Evolutionary conservation across 2,113 vertebrate genomes (phyloP), one percentile per base, ranked within the genome.

Genomic region (Alligator sinensis): DNA sequence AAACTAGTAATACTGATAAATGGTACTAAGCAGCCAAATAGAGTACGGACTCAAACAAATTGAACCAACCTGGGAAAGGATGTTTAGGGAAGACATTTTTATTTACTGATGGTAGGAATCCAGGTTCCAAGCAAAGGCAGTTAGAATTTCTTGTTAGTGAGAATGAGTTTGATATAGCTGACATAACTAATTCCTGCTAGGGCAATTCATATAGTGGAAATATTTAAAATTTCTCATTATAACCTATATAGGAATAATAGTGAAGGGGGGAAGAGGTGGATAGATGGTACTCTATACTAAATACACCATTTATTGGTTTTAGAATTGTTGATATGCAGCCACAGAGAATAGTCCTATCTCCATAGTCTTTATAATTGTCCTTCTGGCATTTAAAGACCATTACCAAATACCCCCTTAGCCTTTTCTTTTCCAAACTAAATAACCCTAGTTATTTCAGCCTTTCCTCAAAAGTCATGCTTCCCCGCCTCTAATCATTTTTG

Each of bases 251-350:
- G 58, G 78, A 88, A 92, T 78, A 62, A 34, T 1, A 70, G 66
- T 30, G 30, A 30, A 70, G 47, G 80, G 55, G 57, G 61, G 72
- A 91, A 86, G 86, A 93, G 58, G 14, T 77, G 83, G 70, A 66
- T 47, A 70, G 85, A 34, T 79, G 83, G 59, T 78, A n/a, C 11
- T 86, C n/a, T 94, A 13, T 4, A 93, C 82, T 80, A 88, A 94
- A 91, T 89, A 88, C 89, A 93, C 95, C 76, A 77, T 96, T 47
- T 94, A 75, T 70, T 59, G 89, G 91, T 91, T 77, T 80, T 79
- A 70, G 83, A 84, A 76, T 82, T 8, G 47, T 47, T 47, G 47
- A 47, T 47, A 47, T 47, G 47, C 47, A 47, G 47, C 47, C 47
- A 47, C 47, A 47, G 47, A 47, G 47, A 47, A 47, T 9, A 47